Conservation (phyloP, 2,113 vertebrate genomes). For the Dromaius novaehollandiae region DNA sequence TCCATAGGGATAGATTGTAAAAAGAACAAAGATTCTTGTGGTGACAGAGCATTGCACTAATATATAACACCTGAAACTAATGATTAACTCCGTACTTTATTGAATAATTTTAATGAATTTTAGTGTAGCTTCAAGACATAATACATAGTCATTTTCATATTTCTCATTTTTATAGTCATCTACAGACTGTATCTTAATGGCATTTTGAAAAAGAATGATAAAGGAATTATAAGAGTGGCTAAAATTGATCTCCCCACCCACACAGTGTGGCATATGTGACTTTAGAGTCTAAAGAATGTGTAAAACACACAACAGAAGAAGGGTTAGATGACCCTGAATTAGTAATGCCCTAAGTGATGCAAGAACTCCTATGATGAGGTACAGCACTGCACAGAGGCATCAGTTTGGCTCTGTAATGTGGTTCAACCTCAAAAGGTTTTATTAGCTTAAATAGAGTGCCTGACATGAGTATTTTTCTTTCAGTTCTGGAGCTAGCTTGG, state of each 20-base stretch:
- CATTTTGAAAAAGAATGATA: constrained; percentile 38
- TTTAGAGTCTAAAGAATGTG: neutral
- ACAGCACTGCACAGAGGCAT: neutral
- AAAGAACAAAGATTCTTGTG: constrained; percentile 42
- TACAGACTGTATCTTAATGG: constrained; percentile 32
- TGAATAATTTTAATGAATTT: constrained; percentile 65
- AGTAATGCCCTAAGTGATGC: accelerated
- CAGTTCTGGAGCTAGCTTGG: neutral
- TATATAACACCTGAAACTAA: constrained; percentile 54
- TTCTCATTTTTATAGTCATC: constrained; percentile 67
- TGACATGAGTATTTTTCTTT: neutral
- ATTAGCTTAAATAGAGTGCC: neutral
- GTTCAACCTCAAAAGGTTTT: neutral
- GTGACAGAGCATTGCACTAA: constrained; percentile 35
- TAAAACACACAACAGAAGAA: neutral
- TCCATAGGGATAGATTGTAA: constrained; percentile 3
- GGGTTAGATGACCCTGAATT: neutral
- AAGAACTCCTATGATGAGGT: neutral
- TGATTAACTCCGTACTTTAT: constrained; percentile 57
- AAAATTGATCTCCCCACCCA: neutral
- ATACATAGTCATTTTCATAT: constrained; percentile 62
- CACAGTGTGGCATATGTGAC: neutral
- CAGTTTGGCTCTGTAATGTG: neutral
- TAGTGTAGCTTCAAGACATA: constrained; percentile 54
- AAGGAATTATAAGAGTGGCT: neutral